Percentiles rank a stretch among this genome's conserved stretches.
phyloP scores from a whole-genome alignment of 2,888 invertebrate species.

The Gryllus longicercus region DNA sequence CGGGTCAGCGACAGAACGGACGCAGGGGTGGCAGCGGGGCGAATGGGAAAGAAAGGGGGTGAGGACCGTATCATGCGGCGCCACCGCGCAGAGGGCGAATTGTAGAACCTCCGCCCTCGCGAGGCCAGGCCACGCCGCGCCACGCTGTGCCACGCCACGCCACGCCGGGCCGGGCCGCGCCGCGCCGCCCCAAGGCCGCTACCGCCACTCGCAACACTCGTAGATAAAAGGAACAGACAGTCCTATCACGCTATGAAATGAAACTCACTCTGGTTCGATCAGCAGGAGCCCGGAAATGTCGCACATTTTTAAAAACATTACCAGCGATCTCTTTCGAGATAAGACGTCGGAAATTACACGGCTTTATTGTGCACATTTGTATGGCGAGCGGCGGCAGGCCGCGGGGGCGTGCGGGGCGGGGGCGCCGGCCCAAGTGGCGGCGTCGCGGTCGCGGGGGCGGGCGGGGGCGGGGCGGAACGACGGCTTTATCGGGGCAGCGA shows the following conservation, averaged over 20 bases:
- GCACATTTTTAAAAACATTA: conserved; percentile 17
- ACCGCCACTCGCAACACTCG: neutral
- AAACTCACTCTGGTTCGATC: conserved; percentile 9
- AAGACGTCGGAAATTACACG: conserved; percentile 1
- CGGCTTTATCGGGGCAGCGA: too few relatives aligned
- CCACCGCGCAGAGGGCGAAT: neutral
- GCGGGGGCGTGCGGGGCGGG: neutral
- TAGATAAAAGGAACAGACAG: conserved; percentile 4
- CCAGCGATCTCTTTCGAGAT: conserved; percentile 6
- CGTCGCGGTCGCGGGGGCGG: too few relatives aligned
- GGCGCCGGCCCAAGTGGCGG: too few relatives aligned
- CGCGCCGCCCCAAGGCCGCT: neutral
- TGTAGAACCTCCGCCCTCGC: neutral
- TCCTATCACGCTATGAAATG: neutral
- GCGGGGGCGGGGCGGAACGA: too few relatives aligned
- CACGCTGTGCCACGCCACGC: too few relatives aligned
- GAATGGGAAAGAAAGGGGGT: neutral
- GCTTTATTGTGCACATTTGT: conserved; percentile 17
- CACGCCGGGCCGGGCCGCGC: neutral
- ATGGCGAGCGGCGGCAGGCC: neutral
- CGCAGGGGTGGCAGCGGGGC: neutral
- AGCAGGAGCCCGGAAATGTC: conserved; percentile 10
- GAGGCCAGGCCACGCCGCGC: too few relatives aligned
- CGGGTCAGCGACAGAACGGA: neutral
- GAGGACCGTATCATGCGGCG: neutral